These are phyloP conservation scores for Chionomys nivalis DNA, from an alignment of 2,113 vertebrate species.

Conservation along the genomic window DNA sequence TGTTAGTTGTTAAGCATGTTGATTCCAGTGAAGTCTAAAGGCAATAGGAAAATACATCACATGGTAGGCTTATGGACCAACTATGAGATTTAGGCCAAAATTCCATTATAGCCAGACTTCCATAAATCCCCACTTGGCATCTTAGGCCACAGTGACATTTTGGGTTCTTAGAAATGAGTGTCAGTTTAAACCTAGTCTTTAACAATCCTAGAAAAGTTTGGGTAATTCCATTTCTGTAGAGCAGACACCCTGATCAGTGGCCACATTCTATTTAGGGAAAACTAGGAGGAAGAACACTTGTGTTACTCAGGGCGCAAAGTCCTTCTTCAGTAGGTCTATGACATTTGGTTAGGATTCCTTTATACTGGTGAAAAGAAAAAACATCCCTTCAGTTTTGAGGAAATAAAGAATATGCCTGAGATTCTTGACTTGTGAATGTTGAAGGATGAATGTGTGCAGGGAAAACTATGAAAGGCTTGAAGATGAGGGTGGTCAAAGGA, in stretches of 20 bases:
- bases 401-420: background rate
- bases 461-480: background rate
- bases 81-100: background rate
- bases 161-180: background rate
- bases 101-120: background rate
- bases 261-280: background rate
- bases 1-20: background rate
- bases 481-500: background rate
- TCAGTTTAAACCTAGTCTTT: background rate
- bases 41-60: background rate
- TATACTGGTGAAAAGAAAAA: background rate
- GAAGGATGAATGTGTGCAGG: background rate
- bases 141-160: constrained; percentile 33
- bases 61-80: background rate
- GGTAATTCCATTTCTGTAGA: constrained; percentile 39
- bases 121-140: background rate
- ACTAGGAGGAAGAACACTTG: constrained; percentile 31
- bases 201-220: constrained; percentile 30
- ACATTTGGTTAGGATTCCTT: background rate
- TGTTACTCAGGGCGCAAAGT: background rate
- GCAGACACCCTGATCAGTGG: background rate
- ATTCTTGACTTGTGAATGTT: background rate
- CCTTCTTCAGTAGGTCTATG: background rate
- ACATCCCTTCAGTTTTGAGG: background rate
- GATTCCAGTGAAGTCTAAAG: background rate